Conservation (phyloP, 2,797 vertebrate species). For the Nothura maculosa region DNA sequence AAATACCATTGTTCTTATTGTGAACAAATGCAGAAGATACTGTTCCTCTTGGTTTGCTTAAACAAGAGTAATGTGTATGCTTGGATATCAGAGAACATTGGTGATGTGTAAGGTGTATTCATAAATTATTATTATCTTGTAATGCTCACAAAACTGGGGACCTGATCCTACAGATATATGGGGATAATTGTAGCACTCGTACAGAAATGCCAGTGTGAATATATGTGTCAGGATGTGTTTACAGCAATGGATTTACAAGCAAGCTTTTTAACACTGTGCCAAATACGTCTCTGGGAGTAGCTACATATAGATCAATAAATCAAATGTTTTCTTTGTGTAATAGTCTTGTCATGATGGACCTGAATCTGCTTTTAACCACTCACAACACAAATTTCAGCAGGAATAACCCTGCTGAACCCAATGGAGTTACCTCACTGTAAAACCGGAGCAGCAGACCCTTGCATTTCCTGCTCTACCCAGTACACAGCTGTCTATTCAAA, state of each 20-base stretch:
- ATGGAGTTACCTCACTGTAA: slow-evolving; percentile 17
- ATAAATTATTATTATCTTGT: slow-evolving; percentile 69
- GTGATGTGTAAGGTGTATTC: slow-evolving; percentile 63
- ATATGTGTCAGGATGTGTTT: slow-evolving; percentile 50
- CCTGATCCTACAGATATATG: slow-evolving; percentile 58
- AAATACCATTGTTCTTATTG: slow-evolving; percentile 39
- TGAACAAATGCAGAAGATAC: slow-evolving; percentile 50
- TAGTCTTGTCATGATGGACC: neutral
- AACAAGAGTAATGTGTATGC: slow-evolving; percentile 50
- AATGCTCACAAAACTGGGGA: slow-evolving; percentile 59
- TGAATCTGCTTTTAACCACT: slow-evolving; percentile 43
- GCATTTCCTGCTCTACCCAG: neutral
- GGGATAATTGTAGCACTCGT: slow-evolving; percentile 41
- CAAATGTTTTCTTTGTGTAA: slow-evolving; percentile 14
- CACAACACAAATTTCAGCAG: neutral
- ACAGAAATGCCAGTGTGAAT: slow-evolving; percentile 58
- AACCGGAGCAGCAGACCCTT: neutral
- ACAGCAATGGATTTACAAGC: slow-evolving; percentile 66
- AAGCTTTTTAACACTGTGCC: slow-evolving; percentile 18
- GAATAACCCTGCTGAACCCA: neutral
- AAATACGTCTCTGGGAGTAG: slow-evolving; percentile 56
- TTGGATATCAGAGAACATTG: slow-evolving; percentile 42
- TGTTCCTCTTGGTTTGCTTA: slow-evolving; percentile 34
- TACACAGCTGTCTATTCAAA: neutral
- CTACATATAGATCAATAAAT: slow-evolving; percentile 35